A percentile compares a stretch with the other conserved stretches of the same genome.
These are phyloP conservation scores for Agonopterix arenella DNA, from an alignment of 2,888 invertebrate genomes.

Conservation along the genomic window DNA sequence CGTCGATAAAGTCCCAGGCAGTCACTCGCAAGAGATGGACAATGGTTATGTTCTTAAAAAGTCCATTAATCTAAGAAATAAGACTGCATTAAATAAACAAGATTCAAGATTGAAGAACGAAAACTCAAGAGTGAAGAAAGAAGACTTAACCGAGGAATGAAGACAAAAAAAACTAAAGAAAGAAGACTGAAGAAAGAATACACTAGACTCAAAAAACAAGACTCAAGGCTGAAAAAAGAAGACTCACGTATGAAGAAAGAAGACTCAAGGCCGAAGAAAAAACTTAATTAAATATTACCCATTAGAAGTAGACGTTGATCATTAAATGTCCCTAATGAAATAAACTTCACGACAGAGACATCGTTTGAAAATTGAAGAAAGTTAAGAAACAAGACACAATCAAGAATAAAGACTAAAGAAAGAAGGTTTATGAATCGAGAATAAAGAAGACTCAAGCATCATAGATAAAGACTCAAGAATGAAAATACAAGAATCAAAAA, in stretches of 20 bases:
- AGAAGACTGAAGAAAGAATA: constrained; percentile 6
- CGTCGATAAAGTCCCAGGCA: no score
- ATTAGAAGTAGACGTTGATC: no score
- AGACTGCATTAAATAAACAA: constrained; percentile 2
- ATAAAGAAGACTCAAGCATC: constrained; percentile 1
- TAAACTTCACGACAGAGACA: no score
- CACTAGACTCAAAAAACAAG: constrained; percentile 5
- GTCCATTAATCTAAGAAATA: neutral
- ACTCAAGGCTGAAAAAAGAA: constrained; percentile 4
- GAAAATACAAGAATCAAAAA: no score
- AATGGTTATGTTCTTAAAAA: no score
- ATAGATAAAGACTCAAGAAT: no score
- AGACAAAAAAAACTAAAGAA: constrained; percentile 8
- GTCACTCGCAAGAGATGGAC: no score
- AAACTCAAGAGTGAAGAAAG: constrained; percentile 1
- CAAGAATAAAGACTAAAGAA: neutral
- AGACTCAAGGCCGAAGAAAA: neutral
- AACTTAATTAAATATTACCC: neutral
- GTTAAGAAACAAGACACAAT: constrained; percentile 5
- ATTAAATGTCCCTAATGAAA: no score
- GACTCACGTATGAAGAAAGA: constrained; percentile 2
- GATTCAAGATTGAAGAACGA: constrained; percentile 4
- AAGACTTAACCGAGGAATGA: constrained; percentile 3
- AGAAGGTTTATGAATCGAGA: no score
- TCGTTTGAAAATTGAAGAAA: neutral